Percentiles rank a stretch among this genome's conserved stretches.
Evolutionary conservation across 1,140 invertebrate species (phyloP).

Genomic region (Drosophila fuyamai): DNA sequence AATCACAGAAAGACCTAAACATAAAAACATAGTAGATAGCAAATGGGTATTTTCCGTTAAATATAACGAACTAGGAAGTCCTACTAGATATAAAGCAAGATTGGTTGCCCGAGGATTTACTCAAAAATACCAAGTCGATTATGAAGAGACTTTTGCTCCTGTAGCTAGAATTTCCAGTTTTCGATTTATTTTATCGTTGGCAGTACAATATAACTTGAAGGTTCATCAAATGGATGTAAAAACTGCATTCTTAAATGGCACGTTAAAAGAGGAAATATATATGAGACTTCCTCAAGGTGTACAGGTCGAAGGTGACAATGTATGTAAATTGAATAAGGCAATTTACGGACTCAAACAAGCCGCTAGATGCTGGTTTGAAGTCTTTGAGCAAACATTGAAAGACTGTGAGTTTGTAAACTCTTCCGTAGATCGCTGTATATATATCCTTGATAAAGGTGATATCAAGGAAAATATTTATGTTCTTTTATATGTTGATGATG

Average conservation of each 20-base stretch:
- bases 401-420: not conserved
- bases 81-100: too few species aligned
- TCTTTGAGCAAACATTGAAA: not conserved
- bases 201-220: conserved; percentile 63
- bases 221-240: conserved; percentile 79
- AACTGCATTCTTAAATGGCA: conserved; percentile 84
- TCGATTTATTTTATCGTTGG: conserved; percentile 9
- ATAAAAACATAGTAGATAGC: too few species aligned
- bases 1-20: too few species aligned
- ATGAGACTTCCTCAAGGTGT: conserved; percentile 82
- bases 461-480: too few species aligned
- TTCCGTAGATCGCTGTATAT: conserved; percentile 1
- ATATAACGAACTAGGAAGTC: too few species aligned
- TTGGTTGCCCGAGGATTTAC: too few species aligned
- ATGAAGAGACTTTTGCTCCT: too few species aligned
- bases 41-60: too few species aligned
- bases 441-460: too few species aligned
- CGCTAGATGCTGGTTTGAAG: conserved; percentile 68
- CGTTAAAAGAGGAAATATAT: conserved; percentile 83
- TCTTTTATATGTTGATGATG: too few species aligned
- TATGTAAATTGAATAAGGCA: conserved; percentile 80
- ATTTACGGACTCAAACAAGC: conserved; percentile 85
- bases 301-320: conserved; percentile 31
- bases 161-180: too few species aligned
- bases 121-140: too few species aligned